phyloP scores from a whole-genome alignment of 1,140 invertebrate species.

The Trachymyrmex septentrionalis region DNA sequence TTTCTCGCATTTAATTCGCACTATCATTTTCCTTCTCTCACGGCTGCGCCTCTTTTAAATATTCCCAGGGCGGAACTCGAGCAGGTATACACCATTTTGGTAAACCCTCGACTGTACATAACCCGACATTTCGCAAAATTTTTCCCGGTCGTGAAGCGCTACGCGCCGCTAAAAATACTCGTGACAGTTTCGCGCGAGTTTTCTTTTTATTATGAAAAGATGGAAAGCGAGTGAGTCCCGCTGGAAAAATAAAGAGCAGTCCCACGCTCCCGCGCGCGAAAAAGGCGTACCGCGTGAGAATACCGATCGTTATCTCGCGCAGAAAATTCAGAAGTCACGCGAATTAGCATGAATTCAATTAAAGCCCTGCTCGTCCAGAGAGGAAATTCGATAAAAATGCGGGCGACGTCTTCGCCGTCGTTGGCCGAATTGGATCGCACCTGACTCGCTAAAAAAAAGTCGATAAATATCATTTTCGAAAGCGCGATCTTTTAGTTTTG shows the following conservation, averaged over 20 bases:
- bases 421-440: not conserved
- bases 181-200: constrained; percentile 22
- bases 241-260: constrained; percentile 52
- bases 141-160: constrained; percentile 31
- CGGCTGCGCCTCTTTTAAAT: constrained; percentile 26
- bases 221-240: constrained; percentile 41
- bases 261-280: constrained; percentile 20
- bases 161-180: constrained; percentile 34
- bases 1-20: constrained; percentile 21
- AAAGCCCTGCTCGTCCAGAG: not conserved
- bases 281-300: constrained; percentile 10
- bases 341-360: constrained; percentile 57
- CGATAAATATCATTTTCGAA: not conserved
- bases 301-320: constrained; percentile 50
- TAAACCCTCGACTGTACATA: constrained; percentile 5
- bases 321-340: constrained; percentile 43
- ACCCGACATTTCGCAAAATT: constrained; percentile 35
- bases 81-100: constrained; percentile 19
- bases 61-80: constrained; percentile 10
- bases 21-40: not conserved
- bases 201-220: constrained; percentile 58
- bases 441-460: not conserved
- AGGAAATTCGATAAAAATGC: constrained; percentile 48
- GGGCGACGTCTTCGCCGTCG: not conserved
- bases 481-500: not conserved